Evolutionary conservation across 2,113 vertebrate species (phyloP).

Genomic region (Thinocorus orbignyianus): DNA sequence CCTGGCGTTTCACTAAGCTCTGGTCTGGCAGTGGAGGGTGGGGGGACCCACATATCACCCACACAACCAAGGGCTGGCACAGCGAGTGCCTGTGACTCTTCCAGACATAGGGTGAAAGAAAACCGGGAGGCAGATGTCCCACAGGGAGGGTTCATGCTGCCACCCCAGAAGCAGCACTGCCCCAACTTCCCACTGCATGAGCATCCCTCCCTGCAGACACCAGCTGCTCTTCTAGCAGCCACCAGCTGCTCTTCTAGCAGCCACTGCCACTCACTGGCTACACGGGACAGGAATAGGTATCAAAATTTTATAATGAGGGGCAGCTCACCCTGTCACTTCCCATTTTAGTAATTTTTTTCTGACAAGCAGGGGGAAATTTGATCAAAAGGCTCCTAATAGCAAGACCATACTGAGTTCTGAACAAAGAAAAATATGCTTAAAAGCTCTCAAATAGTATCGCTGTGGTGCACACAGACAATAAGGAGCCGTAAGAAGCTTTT

Average conservation of each 20-base stretch:
- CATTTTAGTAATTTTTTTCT: neutral
- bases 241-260: neutral
- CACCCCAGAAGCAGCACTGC: accelerated
- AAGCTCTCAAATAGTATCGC: neutral
- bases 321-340: neutral
- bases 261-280: neutral
- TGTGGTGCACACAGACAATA: neutral
- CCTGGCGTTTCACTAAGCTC: neutral
- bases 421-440: neutral
- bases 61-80: accelerated
- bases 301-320: neutral
- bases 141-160: neutral
- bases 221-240: neutral
- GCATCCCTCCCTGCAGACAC: accelerated
- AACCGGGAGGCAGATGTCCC: accelerated
- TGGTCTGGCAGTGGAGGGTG: neutral
- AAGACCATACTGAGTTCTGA: neutral
- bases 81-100: accelerated
- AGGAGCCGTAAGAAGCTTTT: neutral
- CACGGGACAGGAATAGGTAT: accelerated
- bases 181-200: neutral
- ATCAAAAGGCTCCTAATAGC: neutral
- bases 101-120: accelerated
- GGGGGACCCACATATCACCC: accelerated
- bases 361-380: neutral